These are phyloP conservation scores for Sarotherodon lohbergeri DNA, from an alignment of 2,113 vertebrate genomes.

Conservation along the genomic window DNA sequence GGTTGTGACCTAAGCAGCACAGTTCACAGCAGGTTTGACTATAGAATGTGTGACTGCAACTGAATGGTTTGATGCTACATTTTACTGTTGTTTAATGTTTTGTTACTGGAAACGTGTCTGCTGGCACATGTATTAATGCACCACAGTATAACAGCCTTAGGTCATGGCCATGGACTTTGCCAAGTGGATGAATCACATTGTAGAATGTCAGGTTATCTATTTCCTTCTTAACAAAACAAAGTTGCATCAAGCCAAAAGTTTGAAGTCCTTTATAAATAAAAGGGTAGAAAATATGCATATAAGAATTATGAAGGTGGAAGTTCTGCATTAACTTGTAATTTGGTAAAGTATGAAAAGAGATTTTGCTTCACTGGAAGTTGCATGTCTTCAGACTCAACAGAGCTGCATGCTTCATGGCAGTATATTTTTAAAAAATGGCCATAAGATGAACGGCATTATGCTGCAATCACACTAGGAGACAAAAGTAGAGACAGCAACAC, in stretches of 20 bases:
- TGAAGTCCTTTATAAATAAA: not conserved
- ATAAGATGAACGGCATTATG: not conserved
- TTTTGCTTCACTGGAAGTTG: not conserved
- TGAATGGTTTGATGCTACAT: conserved; percentile 36
- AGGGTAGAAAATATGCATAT: not conserved
- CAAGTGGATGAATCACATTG: conserved; percentile 18
- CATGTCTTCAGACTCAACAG: conserved; percentile 22
- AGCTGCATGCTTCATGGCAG: conserved; percentile 17
- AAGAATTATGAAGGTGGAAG: not conserved
- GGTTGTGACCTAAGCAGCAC: conserved; percentile 23
- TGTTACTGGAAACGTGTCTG: not conserved
- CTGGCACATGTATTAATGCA: conserved; percentile 3
- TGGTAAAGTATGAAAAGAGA: not conserved
- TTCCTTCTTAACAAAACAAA: not conserved
- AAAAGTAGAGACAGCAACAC: not conserved
- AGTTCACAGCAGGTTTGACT: not conserved
- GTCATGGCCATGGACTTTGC: conserved; percentile 3
- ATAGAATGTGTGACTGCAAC: not conserved
- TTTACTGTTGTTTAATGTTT: not conserved
- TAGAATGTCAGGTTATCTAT: not conserved
- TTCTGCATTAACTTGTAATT: not conserved
- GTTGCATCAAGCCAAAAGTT: conserved; percentile 35
- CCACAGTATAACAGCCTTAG: not conserved
- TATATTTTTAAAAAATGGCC: not conserved
- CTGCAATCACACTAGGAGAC: not conserved